Evolutionary conservation across 37 sponge, comb jelly and placozoan species (phyloP).

Genomic region (Dysidea cf. avara): DNA sequence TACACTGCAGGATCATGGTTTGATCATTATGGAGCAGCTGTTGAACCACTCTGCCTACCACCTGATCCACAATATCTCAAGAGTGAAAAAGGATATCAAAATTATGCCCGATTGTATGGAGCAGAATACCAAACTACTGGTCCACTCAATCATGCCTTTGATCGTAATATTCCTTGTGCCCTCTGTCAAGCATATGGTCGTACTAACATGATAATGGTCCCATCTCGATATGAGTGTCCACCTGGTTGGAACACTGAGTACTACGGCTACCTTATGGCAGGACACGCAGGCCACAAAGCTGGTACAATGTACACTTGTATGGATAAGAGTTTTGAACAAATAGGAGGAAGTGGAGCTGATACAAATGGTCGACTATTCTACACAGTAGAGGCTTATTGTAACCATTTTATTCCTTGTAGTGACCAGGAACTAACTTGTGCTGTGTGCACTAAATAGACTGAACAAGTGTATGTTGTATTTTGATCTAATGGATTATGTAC

Average conservation of each 20-base stretch:
- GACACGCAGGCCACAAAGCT: slow-evolving; percentile 8
- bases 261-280: slow-evolving; percentile 19
- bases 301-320: slow-evolving; percentile 12
- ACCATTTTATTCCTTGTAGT: slow-evolving; percentile 17
- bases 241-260: slow-evolving; percentile 18
- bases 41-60: slow-evolving; percentile 13
- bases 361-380: slow-evolving; percentile 29
- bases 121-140: slow-evolving; percentile 17
- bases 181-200: slow-evolving; percentile 25
- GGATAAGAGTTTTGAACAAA: slow-evolving; percentile 11
- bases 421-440: slow-evolving; percentile 24
- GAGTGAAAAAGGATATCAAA: neutral
- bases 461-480: too few species aligned
- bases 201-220: slow-evolving; percentile 20
- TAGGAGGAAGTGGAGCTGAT: neutral
- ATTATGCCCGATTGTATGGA: slow-evolving; percentile 21
- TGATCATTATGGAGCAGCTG: slow-evolving; percentile 22
- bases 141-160: neutral
- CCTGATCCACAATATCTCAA: slow-evolving; percentile 4
- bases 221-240: slow-evolving; percentile 26
- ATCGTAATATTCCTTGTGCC: slow-evolving; percentile 25
- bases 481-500: too few species aligned
- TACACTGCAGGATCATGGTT: slow-evolving; percentile 27
- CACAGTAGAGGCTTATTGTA: slow-evolving; percentile 18
- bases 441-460: slow-evolving; percentile 30